These are phyloP conservation scores for Holocentrus rufus DNA, from an alignment of 2,797 vertebrate genomes.

Conservation along the genomic window DNA sequence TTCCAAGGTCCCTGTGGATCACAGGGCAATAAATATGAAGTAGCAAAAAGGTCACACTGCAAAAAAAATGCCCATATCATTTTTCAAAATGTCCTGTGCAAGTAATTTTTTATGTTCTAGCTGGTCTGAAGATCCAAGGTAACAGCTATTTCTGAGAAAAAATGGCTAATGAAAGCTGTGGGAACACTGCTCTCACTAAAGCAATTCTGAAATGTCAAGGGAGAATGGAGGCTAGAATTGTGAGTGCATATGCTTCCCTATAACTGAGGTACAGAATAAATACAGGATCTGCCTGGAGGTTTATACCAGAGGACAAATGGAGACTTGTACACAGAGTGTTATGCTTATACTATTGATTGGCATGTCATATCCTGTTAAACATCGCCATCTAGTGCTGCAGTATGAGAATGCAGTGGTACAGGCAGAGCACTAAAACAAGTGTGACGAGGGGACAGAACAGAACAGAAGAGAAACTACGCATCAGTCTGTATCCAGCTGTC, in stretches of 20 bases:
- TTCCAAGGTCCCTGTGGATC: conserved; percentile 21
- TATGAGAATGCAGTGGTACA: no score
- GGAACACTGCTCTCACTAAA: background rate
- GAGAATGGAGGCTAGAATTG: background rate
- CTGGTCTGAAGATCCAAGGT: background rate
- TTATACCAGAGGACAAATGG: no score
- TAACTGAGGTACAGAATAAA: conserved; percentile 18
- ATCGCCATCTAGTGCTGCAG: no score
- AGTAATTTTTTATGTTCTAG: background rate
- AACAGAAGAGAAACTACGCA: no score
- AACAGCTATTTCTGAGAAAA: background rate
- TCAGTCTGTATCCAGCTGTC: no score
- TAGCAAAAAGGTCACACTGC: background rate
- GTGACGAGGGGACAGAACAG: no score
- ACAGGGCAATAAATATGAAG: background rate
- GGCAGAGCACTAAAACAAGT: no score
- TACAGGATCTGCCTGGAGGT: conserved; percentile 15
- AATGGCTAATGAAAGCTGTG: background rate
- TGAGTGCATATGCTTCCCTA: background rate
- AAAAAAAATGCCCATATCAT: background rate
- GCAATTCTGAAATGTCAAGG: background rate
- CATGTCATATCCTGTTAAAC: no score
- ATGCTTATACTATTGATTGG: no score
- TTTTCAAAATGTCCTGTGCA: background rate
- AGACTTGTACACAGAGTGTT: no score